Evolutionary conservation across 2,797 vertebrate genomes (phyloP), one percentile per base, ranked within the genome.

Genomic region (Propithecus perrieri): DNA sequence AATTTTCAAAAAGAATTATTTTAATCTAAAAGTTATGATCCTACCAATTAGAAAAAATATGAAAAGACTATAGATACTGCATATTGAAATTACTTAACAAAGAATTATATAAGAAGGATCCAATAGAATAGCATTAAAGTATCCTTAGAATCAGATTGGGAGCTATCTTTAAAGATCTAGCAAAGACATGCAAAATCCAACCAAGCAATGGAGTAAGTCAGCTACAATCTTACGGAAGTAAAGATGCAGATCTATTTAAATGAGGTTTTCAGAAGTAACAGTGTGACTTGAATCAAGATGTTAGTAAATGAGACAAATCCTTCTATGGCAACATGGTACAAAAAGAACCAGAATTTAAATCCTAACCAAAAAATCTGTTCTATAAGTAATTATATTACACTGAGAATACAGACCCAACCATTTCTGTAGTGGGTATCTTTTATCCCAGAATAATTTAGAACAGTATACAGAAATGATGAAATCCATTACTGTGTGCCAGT

Each of bases 271-370:
- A 91, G 93, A 88, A 59, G 13, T 61, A 81, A 86, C 69, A 46
- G 1, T 35, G 78, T 84, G 48, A 65, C 74, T 38, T 72, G 26
- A 86, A 94, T 55, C 41, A 93, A 92, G n/a, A 3, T 78, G 20
- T 33, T 57, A 6, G 65, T 20, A 84, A 43, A 86, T 59, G 1
- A 84, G 33, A 89, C 30, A n/a, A 94, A 84, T 41, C 26, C 4
- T 71, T 92, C 35, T 63, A 30, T 26, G 14, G n/a, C 24, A 72
- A 83, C 53, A 38, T 10, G 4, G 14, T 43, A 85, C 4, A 87
- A 90, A 79, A 95, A 92, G 17, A 92, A 86, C 5, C 41, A 90
- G 30, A 89, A 76, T 91, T 43, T 90, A 38, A 91, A 88, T 74
- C 28, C 50, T 76, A 30, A 67, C 84, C 1, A 33, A 93, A 88